phyloP scores from a whole-genome alignment of 2,888 invertebrate species.

The Sphaeridia pumilis region DNA sequence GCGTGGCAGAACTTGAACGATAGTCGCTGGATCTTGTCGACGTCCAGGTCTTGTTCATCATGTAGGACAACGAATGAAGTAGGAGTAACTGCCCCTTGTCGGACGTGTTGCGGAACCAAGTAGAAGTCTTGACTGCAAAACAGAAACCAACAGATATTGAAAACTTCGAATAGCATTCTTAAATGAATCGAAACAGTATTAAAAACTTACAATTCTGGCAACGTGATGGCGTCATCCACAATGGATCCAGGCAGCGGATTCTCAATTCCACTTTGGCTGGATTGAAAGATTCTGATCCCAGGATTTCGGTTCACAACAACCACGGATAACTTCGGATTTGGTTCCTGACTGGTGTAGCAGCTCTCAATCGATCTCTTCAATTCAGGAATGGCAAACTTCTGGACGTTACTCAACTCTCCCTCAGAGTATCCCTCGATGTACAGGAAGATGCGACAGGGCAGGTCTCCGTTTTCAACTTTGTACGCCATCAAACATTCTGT shows the following conservation, averaged over 20 bases:
- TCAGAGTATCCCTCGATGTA: neutral
- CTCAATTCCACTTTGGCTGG: neutral
- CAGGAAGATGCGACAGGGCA: neutral
- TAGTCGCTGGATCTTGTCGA: neutral
- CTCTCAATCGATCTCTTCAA: too few species aligned
- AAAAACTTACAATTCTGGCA: neutral
- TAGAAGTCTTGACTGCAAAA: neutral
- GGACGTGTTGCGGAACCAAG: neutral
- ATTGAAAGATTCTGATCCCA: neutral
- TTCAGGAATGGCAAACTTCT: neutral
- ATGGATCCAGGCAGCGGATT: neutral
- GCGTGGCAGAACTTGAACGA: neutral
- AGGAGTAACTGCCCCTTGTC: neutral
- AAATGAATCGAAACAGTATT: neutral
- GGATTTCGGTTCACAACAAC: neutral
- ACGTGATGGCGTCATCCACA: neutral
- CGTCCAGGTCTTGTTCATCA: neutral
- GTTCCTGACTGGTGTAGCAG: too few species aligned
- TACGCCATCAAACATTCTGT: neutral
- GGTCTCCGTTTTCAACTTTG: neutral
- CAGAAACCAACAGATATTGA: neutral
- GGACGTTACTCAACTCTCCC: neutral
- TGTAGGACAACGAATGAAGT: neutral
- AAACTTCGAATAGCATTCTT: neutral
- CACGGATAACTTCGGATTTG: neutral